phyloP scores from a whole-genome alignment of 1,140 invertebrate genomes.

The Stegodyphus dumicola region DNA sequence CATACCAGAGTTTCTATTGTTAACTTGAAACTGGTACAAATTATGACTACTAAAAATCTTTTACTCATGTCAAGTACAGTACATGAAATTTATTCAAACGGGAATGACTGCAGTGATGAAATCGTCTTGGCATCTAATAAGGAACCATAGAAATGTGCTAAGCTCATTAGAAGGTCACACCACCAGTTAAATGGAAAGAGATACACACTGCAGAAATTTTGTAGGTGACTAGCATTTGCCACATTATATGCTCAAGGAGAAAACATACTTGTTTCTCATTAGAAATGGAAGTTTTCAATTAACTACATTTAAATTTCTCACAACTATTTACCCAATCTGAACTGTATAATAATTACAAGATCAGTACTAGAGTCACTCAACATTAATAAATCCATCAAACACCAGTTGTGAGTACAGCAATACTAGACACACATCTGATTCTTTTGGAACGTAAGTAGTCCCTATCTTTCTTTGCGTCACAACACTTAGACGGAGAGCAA shows the following conservation, averaged over 20 bases:
- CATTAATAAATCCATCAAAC: too few species aligned
- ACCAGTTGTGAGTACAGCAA: too few species aligned
- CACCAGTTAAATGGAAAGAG: slow-evolving; percentile 54
- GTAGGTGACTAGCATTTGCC: slow-evolving; percentile 56
- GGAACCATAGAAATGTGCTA: slow-evolving; percentile 59
- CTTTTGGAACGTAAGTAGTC: background rate
- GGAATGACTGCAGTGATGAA: background rate
- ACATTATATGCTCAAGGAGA: slow-evolving; percentile 20
- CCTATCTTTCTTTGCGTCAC: background rate
- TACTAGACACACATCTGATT: too few species aligned
- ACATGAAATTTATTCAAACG: too few species aligned
- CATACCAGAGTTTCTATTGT: too few species aligned
- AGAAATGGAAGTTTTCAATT: slow-evolving; percentile 3
- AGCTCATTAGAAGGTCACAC: slow-evolving; percentile 58
- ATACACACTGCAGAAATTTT: slow-evolving; percentile 40
- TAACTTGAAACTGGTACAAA: too few species aligned
- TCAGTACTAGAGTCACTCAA: background rate
- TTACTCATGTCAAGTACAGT: too few species aligned
- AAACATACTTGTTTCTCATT: background rate
- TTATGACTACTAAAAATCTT: too few species aligned
- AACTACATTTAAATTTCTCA: slow-evolving; percentile 6
- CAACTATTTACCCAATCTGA: slow-evolving; percentile 35
- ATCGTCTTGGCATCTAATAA: slow-evolving; percentile 56
- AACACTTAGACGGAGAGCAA: background rate
- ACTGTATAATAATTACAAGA: slow-evolving; percentile 56